Percentiles rank a stretch among this genome's conserved stretches.
Conservation (phyloP, 30 jellyfish, hydroid and myxozoan genomes). For the Clytia hemisphaerica region DNA sequence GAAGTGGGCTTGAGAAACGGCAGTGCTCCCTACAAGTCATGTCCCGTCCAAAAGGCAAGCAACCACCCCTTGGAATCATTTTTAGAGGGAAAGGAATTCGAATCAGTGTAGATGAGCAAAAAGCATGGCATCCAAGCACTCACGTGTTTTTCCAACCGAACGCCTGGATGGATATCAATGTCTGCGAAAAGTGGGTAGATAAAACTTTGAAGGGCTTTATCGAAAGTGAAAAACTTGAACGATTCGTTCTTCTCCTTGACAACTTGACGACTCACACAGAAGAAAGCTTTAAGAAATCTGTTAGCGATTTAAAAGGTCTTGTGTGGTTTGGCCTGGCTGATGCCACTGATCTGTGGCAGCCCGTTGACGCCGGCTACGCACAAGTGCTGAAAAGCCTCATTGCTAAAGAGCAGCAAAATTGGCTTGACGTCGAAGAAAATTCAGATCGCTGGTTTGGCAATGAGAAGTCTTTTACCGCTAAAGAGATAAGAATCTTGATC, state of each 20-base stretch:
- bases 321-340: too few species aligned
- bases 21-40: conserved; percentile 55
- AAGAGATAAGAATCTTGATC: conserved; percentile 18
- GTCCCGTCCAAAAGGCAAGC: conserved; percentile 44
- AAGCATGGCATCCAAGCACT: conserved; percentile 40
- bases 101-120: conserved; percentile 21
- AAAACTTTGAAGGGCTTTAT: conserved; percentile 4
- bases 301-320: conserved; percentile 24
- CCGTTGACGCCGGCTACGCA: too few species aligned
- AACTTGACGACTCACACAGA: conserved; percentile 52
- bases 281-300: conserved; percentile 39
- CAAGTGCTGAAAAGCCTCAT: not conserved
- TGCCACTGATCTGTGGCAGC: too few species aligned
- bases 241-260: conserved; percentile 49
- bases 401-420: not conserved
- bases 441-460: too few species aligned
- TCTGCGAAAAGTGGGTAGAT: conserved; percentile 49
- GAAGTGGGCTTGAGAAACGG: conserved; percentile 48
- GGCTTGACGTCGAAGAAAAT: too few species aligned
- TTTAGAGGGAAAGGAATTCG: conserved; percentile 51
- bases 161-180: conserved; percentile 57
- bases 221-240: conserved; percentile 33
- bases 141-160: conserved; percentile 42
- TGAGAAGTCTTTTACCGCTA: conserved; percentile 5
- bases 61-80: conserved; percentile 49